A percentile compares a stretch with the other conserved stretches of the same genome.
Evolutionary conservation across 2,888 invertebrate species (phyloP).

Genomic region (Spodoptera picta): DNA sequence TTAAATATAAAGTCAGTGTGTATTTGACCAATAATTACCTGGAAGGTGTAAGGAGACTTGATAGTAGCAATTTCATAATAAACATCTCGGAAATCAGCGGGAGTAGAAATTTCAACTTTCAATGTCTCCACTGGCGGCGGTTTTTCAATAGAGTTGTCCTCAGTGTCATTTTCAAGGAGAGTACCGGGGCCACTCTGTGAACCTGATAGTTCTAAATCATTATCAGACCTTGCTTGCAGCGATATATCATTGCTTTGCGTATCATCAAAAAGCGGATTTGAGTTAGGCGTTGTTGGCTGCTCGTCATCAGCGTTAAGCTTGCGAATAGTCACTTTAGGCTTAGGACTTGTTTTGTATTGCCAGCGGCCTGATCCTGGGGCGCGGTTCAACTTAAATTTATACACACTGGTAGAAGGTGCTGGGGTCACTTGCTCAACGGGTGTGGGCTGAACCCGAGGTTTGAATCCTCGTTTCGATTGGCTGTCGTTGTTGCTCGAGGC

Average conservation of each 20-base stretch:
- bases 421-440: constrained; percentile 87
- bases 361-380: constrained; percentile 95
- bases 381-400: constrained; percentile 94
- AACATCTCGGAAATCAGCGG: constrained; percentile 94
- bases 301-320: constrained; percentile 90
- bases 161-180: constrained; percentile 89
- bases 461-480: constrained; percentile 90
- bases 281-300: constrained; percentile 81
- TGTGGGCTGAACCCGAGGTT: constrained; percentile 90
- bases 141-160: constrained; percentile 90
- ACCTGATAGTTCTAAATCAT: constrained; percentile 92
- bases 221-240: constrained; percentile 88
- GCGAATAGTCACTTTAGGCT: constrained; percentile 94
- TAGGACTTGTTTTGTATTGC: constrained; percentile 97
- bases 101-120: constrained; percentile 96
- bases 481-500: constrained; percentile 79
- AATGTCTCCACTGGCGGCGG: constrained; percentile 93
- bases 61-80: constrained; percentile 97
- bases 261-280: constrained; percentile 81
- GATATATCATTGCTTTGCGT: constrained; percentile 87
- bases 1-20: neutral
- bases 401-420: constrained; percentile 89
- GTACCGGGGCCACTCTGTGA: constrained; percentile 90
- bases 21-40: constrained; percentile 86
- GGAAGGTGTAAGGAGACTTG: constrained; percentile 96